These are phyloP conservation scores for Heteropelma amictum DNA, from an alignment of 2,888 invertebrate species.

Conservation along the genomic window DNA sequence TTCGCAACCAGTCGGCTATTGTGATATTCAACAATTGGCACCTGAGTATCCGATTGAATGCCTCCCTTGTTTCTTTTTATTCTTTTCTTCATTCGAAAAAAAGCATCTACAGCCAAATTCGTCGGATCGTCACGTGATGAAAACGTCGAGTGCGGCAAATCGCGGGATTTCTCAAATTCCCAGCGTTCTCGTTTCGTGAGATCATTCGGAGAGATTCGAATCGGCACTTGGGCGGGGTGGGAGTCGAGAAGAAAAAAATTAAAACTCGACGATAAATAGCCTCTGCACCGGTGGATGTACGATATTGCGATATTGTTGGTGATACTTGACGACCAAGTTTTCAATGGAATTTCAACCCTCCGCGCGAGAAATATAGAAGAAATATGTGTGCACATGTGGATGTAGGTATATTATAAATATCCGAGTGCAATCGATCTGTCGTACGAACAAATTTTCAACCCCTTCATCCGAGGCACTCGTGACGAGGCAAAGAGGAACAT, in stretches of 20 bases:
- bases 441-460: constrained; percentile 32
- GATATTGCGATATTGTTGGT: not conserved
- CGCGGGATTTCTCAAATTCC: not conserved
- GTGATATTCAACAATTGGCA: no score
- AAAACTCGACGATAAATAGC: no score
- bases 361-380: not conserved
- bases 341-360: not conserved
- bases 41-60: no score
- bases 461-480: constrained; percentile 34
- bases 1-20: no score
- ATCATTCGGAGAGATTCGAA: no score
- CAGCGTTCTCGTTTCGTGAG: no score
- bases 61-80: no score
- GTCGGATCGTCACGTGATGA: no score
- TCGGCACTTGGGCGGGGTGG: not conserved
- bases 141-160: no score
- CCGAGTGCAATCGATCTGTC: constrained; percentile 51
- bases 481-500: constrained; percentile 3
- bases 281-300: no score
- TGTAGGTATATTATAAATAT: constrained; percentile 8
- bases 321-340: not conserved
- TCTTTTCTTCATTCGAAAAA: no score
- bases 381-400: not conserved
- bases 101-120: no score
- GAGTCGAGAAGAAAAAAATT: not conserved